Evolutionary conservation across 2,113 vertebrate species (phyloP).

Genomic region (Puffinus mauretanicus): DNA sequence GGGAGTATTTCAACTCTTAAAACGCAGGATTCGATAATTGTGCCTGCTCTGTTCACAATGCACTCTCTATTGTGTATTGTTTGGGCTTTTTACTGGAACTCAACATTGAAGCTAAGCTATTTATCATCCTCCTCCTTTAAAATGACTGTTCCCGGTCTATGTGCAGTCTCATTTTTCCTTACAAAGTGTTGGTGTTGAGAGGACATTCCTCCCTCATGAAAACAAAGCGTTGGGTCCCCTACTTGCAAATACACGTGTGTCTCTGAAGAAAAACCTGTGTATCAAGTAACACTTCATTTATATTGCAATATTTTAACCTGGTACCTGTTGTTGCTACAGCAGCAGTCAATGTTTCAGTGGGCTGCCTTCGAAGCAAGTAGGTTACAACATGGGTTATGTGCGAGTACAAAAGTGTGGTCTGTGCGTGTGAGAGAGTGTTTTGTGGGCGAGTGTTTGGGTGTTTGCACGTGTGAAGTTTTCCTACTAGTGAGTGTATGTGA

Average conservation of each 20-base stretch:
- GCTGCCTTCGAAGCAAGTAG: constrained; percentile 36
- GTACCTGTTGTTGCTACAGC: constrained; percentile 64
- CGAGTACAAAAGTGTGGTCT: constrained; percentile 14
- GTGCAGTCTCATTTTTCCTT: not conserved
- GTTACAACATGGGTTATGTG: constrained; percentile 37
- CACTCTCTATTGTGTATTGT: not conserved
- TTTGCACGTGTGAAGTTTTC: not conserved
- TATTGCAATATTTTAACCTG: constrained; percentile 62
- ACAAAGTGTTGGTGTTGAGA: not conserved
- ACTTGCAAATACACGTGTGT: not conserved
- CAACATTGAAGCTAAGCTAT: constrained; percentile 35
- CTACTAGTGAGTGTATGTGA: not conserved
- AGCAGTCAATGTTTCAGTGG: constrained; percentile 49
- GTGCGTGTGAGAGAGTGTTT: not conserved
- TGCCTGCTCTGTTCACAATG: not conserved
- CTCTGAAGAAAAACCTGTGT: constrained; percentile 32
- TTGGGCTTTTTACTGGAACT: constrained; percentile 32
- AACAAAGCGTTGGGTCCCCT: constrained; percentile 3
- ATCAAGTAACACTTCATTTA: constrained; percentile 55
- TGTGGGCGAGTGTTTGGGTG: constrained; percentile 7
- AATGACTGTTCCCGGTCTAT: not conserved
- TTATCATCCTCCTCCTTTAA: constrained; percentile 22
- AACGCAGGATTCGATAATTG: not conserved
- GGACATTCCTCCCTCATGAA: not conserved
- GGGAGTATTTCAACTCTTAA: not conserved